These are phyloP conservation scores for Operophtera brumata DNA, from an alignment of 2,888 invertebrate genomes.

Conservation along the genomic window DNA sequence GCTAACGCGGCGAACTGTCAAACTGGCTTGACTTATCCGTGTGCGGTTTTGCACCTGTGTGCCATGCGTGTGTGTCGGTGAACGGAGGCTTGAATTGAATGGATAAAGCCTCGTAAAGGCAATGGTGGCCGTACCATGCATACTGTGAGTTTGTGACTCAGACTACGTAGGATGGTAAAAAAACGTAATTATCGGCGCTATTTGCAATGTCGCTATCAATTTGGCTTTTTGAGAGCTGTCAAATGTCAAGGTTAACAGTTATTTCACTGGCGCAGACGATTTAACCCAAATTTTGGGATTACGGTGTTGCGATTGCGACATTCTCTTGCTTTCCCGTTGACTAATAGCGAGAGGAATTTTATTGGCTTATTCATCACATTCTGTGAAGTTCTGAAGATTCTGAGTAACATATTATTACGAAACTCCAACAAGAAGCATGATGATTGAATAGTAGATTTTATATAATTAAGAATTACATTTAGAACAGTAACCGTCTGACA, in stretches of 20 bases:
- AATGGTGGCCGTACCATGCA: conserved; percentile 34
- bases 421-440: background rate
- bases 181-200: conserved; percentile 47
- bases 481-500: background rate
- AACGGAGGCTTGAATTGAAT: conserved; percentile 71
- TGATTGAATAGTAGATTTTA: conserved; percentile 2
- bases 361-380: conserved; percentile 28
- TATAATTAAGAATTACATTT: conserved; percentile 1
- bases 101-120: conserved; percentile 44
- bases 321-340: conserved; percentile 27
- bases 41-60: conserved; percentile 39
- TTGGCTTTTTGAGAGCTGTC: conserved; percentile 23
- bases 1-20: conserved; percentile 66
- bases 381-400: conserved; percentile 17
- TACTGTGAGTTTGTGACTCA: conserved; percentile 48
- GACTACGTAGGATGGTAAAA: conserved; percentile 52
- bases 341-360: conserved; percentile 25
- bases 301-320: conserved; percentile 24
- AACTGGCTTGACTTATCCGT: conserved; percentile 64
- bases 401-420: background rate
- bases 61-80: conserved; percentile 34
- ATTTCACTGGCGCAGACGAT: conserved; percentile 29
- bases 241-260: conserved; percentile 41
- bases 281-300: conserved; percentile 34
- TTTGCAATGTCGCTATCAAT: conserved; percentile 30